Percentiles rank a stretch among this genome's conserved stretches.
Evolutionary conservation across 1,140 invertebrate species (phyloP).

Genomic region (Pseudomyrmex cubaensis): DNA sequence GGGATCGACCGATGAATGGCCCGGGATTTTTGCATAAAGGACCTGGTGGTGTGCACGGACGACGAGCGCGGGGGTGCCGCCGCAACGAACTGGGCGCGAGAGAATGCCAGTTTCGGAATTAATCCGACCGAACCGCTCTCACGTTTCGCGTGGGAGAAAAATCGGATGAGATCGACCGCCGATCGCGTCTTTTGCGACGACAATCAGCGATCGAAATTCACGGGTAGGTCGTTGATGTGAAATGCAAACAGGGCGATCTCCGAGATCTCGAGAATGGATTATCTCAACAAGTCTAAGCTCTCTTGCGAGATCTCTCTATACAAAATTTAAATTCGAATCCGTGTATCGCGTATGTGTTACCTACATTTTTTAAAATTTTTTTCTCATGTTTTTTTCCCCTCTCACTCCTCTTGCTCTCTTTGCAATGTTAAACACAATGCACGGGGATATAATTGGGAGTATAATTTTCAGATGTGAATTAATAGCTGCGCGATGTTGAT

Average conservation of each 20-base stretch:
- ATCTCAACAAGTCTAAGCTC: not conserved
- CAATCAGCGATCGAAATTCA: conserved; percentile 7
- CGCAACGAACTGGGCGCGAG: not conserved
- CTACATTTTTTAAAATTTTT: no score
- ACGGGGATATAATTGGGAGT: no score
- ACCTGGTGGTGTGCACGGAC: conserved; percentile 19
- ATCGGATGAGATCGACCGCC: conserved; percentile 11
- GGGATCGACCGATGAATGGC: conserved; percentile 60
- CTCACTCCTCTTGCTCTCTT: no score
- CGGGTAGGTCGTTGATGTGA: not conserved
- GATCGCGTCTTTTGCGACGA: conserved; percentile 38
- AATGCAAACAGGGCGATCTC: not conserved
- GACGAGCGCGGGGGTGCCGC: conserved; percentile 1
- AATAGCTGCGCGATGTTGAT: no score
- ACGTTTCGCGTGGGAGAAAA: conserved; percentile 58
- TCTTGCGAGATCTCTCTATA: not conserved
- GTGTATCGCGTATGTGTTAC: no score
- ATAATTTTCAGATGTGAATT: no score
- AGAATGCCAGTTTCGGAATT: conserved; percentile 59
- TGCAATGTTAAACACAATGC: no score
- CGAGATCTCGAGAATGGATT: not conserved
- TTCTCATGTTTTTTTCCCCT: no score
- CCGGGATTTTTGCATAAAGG: conserved; percentile 72
- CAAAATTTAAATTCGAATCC: no score
- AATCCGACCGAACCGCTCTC: conserved; percentile 61